Evolutionary conservation across 64 coral and sea anemone genomes (phyloP).

Genomic region (Hydrozoanthus tunicans): DNA sequence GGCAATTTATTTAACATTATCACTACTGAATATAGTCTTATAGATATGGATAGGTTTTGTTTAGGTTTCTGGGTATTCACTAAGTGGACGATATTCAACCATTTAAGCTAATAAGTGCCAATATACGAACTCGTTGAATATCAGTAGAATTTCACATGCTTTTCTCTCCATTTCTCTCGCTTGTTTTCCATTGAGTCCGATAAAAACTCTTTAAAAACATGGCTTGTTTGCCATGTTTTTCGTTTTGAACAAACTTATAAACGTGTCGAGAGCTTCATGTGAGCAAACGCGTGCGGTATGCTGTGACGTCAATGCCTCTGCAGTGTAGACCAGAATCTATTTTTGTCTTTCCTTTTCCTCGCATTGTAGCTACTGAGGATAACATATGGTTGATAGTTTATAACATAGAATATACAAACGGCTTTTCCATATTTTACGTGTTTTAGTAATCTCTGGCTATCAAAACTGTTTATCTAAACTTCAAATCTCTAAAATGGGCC

Average conservation of each 20-base stretch:
- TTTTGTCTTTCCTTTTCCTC: conserved; percentile 4
- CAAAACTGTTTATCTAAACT: background rate
- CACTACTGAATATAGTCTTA: background rate
- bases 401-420: background rate
- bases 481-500: no score
- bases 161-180: background rate
- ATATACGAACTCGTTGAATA: no score
- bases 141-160: no score
- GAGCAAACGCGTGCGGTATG: conserved; percentile 1
- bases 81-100: no score
- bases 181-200: no score
- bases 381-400: conserved; percentile 6
- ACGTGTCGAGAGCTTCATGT: background rate
- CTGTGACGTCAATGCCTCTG: conserved; percentile 27
- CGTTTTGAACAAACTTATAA: background rate
- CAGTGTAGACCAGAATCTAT: background rate
- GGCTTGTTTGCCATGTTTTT: conserved; percentile 17
- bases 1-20: background rate
- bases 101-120: no score
- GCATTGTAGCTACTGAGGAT: background rate
- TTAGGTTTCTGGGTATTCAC: no score
- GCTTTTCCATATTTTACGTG: conserved; percentile 2
- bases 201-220: background rate
- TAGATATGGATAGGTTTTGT: background rate
- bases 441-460: background rate